Evolutionary conservation across 2,888 invertebrate species (phyloP).

Genomic region (Acanthococcus lagerstroemiae): DNA sequence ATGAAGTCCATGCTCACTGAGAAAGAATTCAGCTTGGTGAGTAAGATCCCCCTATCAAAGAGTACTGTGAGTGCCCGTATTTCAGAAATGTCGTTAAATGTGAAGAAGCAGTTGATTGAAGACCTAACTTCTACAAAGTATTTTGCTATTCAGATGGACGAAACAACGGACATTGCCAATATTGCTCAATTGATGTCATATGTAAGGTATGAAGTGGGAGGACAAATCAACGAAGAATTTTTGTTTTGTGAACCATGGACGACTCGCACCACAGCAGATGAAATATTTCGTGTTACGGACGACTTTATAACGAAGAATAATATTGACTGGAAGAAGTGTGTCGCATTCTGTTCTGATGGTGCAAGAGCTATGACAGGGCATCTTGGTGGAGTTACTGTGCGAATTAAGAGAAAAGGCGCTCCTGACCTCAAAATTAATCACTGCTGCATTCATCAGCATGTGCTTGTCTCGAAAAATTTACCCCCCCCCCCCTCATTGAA

Average conservation of each 20-base stretch:
- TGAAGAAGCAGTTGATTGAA: conserved; percentile 9
- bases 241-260: conserved; percentile 34
- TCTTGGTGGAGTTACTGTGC: conserved; percentile 11
- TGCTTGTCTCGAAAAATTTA: conserved; percentile 9
- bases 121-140: conserved; percentile 13
- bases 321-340: conserved; percentile 35
- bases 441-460: conserved; percentile 13
- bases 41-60: neutral
- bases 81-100: conserved; percentile 3
- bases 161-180: conserved; percentile 19
- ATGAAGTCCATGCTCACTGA: neutral
- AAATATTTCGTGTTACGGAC: conserved; percentile 33
- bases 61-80: neutral
- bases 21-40: neutral
- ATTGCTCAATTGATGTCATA: conserved; percentile 33
- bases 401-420: conserved; percentile 28
- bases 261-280: conserved; percentile 29
- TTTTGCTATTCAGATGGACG: conserved; percentile 19
- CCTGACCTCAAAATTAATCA: conserved; percentile 16
- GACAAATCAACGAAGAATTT: conserved; percentile 32
- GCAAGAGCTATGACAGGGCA: conserved; percentile 9
- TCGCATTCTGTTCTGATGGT: conserved; percentile 35
- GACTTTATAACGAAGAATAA: conserved; percentile 31
- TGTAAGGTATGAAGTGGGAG: conserved; percentile 32
- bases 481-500: conserved; percentile 6